Conservation (phyloP, 2,888 invertebrate genomes). For the Timandra comae region DNA sequence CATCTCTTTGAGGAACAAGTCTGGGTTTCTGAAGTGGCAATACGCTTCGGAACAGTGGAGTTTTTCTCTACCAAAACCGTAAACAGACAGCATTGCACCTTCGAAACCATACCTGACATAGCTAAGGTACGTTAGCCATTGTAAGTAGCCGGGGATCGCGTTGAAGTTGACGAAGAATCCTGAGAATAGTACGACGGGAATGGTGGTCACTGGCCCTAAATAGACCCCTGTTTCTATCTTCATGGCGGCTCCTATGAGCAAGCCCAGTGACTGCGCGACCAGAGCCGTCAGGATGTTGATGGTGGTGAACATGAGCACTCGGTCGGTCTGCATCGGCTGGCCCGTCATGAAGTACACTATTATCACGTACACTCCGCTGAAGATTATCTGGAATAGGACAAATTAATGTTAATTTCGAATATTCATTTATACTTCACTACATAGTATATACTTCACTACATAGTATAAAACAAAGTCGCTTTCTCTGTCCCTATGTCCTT, state of each 20-base stretch:
- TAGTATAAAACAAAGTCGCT: too few relatives aligned
- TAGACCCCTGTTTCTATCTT: slow-evolving; percentile 88
- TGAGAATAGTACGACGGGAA: slow-evolving; percentile 94
- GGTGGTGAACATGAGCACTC: slow-evolving; percentile 88
- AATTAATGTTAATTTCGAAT: too few relatives aligned
- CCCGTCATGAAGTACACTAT: slow-evolving; percentile 97
- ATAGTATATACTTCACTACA: too few relatives aligned
- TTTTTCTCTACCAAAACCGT: slow-evolving; percentile 88
- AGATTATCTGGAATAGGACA: slow-evolving; percentile 87
- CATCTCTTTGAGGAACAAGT: slow-evolving; percentile 90
- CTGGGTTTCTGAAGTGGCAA: slow-evolving; percentile 89
- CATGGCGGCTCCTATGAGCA: slow-evolving; percentile 95
- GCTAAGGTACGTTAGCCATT: slow-evolving; percentile 93
- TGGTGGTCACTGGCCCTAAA: slow-evolving; percentile 91
- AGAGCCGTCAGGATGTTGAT: slow-evolving; percentile 88
- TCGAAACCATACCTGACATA: slow-evolving; percentile 94
- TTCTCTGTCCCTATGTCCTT: too few relatives aligned
- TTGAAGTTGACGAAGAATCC: slow-evolving; percentile 96
- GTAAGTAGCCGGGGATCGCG: slow-evolving; percentile 91
- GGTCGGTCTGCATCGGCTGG: slow-evolving; percentile 91
- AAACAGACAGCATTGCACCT: slow-evolving; percentile 93
- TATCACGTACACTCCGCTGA: slow-evolving; percentile 89
- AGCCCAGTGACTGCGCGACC: slow-evolving; percentile 93
- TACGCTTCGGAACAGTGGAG: slow-evolving; percentile 88
- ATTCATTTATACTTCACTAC: too few relatives aligned